Evolutionary conservation across 1,140 invertebrate genomes (phyloP), one percentile per base, ranked within the genome.

Genomic region (Calliphora vicina): DNA sequence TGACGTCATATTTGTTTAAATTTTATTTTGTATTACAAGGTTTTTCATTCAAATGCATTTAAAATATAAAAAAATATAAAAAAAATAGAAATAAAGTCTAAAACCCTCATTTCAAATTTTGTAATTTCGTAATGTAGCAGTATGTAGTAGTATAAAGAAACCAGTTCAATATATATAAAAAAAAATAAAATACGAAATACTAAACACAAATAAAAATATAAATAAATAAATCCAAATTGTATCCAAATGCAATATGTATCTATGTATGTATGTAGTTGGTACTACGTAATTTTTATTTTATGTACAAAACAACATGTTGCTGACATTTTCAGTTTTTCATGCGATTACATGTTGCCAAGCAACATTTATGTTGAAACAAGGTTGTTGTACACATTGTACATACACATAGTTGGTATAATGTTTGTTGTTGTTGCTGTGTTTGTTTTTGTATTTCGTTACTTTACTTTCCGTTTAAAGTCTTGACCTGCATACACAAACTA

Each of bases 381-480:
- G 74, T 78, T 78, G 74, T 35, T 78, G 23, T 67, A 67, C n/a
- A 57, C 15, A 57, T 57, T 17, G 13, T 57, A 57, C n/a, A 57
- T 15, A 57, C n/a, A 57, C 50, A 57, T 57, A 17, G 12, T 15
- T 57, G n/a, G n/a, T n/a, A 57, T 15, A 35, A 29, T 29, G 29
- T 29, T 50, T 74, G 12, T 42, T 29, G 12, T 29, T 35, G 72
- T 26, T 74, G 72, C 10, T 9, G 25, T 74, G 17, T 15, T 20
- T 74, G 27, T 35, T 74, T 35, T n/a, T 20, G 74, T 78, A 29
- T 74, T 23, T 78, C 9, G n/a, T 43, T 23, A 78, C 27, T 74
- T 78, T 78, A 78, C 74, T 78, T 78, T 78, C 74, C 74, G 74
- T 78, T 78, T 78, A 23, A 78, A 78, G 74, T 78, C 74, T 78